A percentile compares a stretch with the other conserved stretches of the same genome.
These are phyloP conservation scores for Ptychoptera albimana DNA, from an alignment of 2,888 invertebrate species.

Conservation along the genomic window DNA sequence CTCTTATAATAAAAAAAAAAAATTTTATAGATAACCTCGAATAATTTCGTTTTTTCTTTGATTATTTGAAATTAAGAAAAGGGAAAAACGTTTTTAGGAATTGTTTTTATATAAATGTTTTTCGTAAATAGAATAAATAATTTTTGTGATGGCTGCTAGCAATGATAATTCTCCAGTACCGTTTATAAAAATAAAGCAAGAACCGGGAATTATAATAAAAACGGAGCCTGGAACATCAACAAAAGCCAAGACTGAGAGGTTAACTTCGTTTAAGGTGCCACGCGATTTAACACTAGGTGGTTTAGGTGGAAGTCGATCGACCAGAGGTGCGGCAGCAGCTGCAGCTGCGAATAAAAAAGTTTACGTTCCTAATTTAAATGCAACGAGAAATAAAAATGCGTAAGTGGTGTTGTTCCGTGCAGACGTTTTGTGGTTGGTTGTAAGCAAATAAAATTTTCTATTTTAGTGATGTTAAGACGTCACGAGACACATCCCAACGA, in stretches of 20 bases:
- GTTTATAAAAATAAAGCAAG: constrained; percentile 1
- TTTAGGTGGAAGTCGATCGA: constrained; percentile 14
- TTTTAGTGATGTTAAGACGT: constrained; percentile 26
- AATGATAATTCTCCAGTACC: not conserved
- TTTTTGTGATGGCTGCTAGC: not conserved
- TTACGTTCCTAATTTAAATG: constrained; percentile 43
- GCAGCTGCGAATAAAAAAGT: constrained; percentile 34
- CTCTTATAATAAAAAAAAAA: no score
- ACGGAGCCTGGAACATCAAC: constrained; percentile 21
- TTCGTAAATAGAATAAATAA: not conserved
- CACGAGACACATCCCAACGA: constrained; percentile 22
- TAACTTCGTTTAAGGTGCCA: constrained; percentile 36
- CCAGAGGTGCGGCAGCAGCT: constrained; percentile 18
- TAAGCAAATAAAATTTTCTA: no score
- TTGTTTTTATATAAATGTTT: not conserved
- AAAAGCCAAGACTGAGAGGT: constrained; percentile 16
- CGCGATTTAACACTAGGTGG: constrained; percentile 41
- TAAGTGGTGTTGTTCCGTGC: constrained; percentile 15
- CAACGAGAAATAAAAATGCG: constrained; percentile 39
- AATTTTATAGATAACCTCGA: no score
- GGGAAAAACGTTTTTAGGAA: no score
- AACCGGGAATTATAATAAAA: not conserved
- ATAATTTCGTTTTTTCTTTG: no score
- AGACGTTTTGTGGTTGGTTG: not conserved
- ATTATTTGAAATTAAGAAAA: no score